Conservation (phyloP, 1,140 invertebrate genomes). For the Calliphora vicina region DNA sequence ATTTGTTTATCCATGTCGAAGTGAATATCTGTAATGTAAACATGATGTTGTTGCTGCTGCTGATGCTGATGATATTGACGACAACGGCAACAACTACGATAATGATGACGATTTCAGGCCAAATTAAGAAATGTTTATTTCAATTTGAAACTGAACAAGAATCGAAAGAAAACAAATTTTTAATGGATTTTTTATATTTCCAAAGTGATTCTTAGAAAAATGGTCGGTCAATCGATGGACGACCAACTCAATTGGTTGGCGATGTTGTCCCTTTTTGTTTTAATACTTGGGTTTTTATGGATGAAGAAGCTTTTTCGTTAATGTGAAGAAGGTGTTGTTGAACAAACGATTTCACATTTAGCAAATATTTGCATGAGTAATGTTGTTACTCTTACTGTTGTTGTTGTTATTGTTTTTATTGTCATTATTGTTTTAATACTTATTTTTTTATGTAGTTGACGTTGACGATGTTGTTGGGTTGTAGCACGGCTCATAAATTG, state of each 20-base stretch:
- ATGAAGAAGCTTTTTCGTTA: constrained; percentile 9
- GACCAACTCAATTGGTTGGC: no score
- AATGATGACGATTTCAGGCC: neutral
- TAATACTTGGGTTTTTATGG: neutral
- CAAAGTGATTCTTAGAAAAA: constrained; percentile 16
- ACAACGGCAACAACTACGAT: neutral
- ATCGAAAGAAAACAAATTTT: constrained; percentile 20
- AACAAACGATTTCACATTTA: constrained; percentile 11
- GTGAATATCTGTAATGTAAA: constrained; percentile 2
- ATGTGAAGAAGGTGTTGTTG: constrained; percentile 19
- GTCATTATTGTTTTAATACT: no score
- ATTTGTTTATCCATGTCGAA: neutral
- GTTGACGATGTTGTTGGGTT: no score
- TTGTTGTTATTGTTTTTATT: no score
- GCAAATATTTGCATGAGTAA: constrained; percentile 6
- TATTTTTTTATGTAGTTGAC: neutral
- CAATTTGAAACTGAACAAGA: neutral
- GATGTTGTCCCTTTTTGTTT: neutral
- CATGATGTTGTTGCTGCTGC: neutral
- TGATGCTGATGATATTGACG: neutral
- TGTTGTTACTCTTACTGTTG: neutral
- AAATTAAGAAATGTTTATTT: constrained; percentile 30
- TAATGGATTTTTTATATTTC: neutral
- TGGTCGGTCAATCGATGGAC: neutral
- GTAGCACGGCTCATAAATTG: neutral